Evolutionary conservation across 2,888 invertebrate species (phyloP).

Genomic region (Dynastes hyllus): DNA sequence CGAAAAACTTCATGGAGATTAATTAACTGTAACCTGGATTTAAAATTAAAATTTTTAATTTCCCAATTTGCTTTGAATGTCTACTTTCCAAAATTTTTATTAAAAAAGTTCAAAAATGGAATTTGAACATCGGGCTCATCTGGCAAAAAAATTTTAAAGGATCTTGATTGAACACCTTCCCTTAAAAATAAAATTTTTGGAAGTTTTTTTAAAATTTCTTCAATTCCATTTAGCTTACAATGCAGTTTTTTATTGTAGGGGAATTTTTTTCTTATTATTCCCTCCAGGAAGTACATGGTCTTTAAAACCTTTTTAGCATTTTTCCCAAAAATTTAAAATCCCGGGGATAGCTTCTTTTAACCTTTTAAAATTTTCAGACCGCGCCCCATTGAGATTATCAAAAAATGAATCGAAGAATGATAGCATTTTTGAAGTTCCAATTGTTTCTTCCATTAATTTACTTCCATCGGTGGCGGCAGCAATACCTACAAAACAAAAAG

Average conservation of each 20-base stretch:
- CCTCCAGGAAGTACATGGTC: no score
- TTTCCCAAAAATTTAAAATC: slow-evolving; percentile 14
- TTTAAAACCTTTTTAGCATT: slow-evolving; percentile 3
- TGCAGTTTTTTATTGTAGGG: no score
- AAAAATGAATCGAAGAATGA: slow-evolving; percentile 16
- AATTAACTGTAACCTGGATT: background rate
- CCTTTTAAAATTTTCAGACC: slow-evolving; percentile 29
- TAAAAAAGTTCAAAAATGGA: slow-evolving; percentile 27
- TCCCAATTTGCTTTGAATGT: slow-evolving; percentile 54
- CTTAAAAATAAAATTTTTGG: slow-evolving; percentile 20
- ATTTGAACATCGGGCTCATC: slow-evolving; percentile 37
- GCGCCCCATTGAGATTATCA: slow-evolving; percentile 43
- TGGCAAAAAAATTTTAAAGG: slow-evolving; percentile 54
- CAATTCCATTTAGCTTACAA: slow-evolving; percentile 35
- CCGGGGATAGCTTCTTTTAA: background rate
- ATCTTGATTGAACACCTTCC: slow-evolving; percentile 54
- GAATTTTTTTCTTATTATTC: no score
- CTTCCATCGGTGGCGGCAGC: background rate
- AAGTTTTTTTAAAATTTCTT: slow-evolving; percentile 32
- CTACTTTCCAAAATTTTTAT: slow-evolving; percentile 47
- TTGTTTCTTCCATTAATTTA: slow-evolving; percentile 2
- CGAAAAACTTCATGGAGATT: background rate
- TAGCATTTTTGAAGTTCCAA: slow-evolving; percentile 11
- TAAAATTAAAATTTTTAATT: background rate
- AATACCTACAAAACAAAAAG: background rate